Evolutionary conservation across 2,888 invertebrate species (phyloP).

Genomic region (Meteorus cinctellus): DNA sequence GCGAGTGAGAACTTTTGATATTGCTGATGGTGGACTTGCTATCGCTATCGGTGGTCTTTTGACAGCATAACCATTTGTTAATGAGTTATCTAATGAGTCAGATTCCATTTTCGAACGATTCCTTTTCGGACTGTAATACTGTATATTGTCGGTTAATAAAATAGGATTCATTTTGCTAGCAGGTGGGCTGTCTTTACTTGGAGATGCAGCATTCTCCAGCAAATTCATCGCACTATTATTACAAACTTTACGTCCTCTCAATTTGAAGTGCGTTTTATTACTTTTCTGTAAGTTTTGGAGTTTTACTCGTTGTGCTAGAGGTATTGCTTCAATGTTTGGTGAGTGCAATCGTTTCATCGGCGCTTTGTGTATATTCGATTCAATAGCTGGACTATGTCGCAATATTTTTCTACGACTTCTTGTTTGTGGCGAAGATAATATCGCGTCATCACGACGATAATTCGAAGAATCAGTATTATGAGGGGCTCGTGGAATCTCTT

Average conservation of each 20-base stretch:
- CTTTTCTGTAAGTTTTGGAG: slow-evolving; percentile 47
- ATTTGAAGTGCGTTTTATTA: slow-evolving; percentile 1
- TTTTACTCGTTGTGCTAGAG: slow-evolving; percentile 42
- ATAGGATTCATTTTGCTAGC: slow-evolving; percentile 55
- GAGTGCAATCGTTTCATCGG: background rate
- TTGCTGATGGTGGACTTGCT: slow-evolving; percentile 21
- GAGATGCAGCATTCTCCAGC: slow-evolving; percentile 67
- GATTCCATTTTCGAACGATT: slow-evolving; percentile 60
- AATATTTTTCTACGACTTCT: background rate
- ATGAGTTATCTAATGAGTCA: slow-evolving; percentile 37
- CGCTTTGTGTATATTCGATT: background rate
- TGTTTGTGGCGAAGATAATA: background rate
- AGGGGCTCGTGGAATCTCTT: background rate
- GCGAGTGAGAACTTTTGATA: slow-evolving; percentile 54
- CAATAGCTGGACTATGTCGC: background rate
- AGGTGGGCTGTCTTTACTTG: slow-evolving; percentile 69
- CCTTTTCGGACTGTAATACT: slow-evolving; percentile 65
- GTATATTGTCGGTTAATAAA: slow-evolving; percentile 41
- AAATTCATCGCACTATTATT: slow-evolving; percentile 54
- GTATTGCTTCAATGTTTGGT: slow-evolving; percentile 34
- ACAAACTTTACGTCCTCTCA: slow-evolving; percentile 39
- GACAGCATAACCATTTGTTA: slow-evolving; percentile 43
- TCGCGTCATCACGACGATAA: background rate
- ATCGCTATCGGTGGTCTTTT: slow-evolving; percentile 54
- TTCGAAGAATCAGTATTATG: background rate